Base-by-base conservation (phyloP, 1,140 invertebrate species). In the Trichogramma pretiosum region DNA sequence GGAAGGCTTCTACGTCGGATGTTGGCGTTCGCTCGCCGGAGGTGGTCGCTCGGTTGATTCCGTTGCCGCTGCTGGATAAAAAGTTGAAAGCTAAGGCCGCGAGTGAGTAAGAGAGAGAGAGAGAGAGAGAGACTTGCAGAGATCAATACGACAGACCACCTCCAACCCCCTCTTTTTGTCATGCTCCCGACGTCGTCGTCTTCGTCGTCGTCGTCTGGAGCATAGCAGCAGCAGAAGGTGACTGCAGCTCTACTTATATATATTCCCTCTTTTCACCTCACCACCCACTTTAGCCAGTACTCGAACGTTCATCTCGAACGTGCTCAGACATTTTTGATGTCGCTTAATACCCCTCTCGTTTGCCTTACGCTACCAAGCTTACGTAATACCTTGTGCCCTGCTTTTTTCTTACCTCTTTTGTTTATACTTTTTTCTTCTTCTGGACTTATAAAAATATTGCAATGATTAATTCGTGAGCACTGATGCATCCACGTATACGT, bases 81-180 rank as follows among this genome's bases (percentile, higher is more conserved):
- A 63, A 60, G 61, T 63, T 58, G 51, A 61, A 62, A 63, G 59
- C 57, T 59, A 59, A 59, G 61, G 59, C 57, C 58, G 54, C n/a
- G n/a, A n/a, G n/a, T n/a, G n/a, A n/a, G n/a, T n/a, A n/a, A n/a
- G n/a, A n/a, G n/a, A n/a, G n/a, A n/a, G n/a, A n/a, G n/a, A n/a
- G n/a, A n/a, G n/a, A n/a, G n/a, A n/a, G n/a, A n/a, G n/a, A n/a
- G n/a, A n/a, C n/a, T n/a, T n/a, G n/a, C n/a, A 58, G 56, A 63
- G 48, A 50, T 63, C 61, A 63, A 63, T 63, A 63, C 59, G 56
- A 56, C 54, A 57, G 56, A 60, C 53, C 52, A 49, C 57, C 56
- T 51, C 52, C 58, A 50, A 53, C 54, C 39, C 37, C 54, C 54
- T 51, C 56, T 53, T 52, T 53, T 50, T 50, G 53, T 53, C 53